Conservation (phyloP, 2,113 vertebrate species). For the Sclerurus mexicanus region DNA sequence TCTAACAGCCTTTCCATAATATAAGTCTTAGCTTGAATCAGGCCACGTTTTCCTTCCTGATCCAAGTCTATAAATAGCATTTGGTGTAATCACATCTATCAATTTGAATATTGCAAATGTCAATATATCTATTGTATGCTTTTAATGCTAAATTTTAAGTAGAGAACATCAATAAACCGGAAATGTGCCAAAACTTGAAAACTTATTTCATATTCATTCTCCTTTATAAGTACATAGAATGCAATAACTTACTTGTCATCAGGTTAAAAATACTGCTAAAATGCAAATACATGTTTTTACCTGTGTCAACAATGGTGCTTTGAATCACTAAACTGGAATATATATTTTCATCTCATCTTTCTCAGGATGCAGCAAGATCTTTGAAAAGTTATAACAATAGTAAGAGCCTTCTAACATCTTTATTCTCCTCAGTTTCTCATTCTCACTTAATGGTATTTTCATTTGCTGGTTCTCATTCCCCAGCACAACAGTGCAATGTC, state of each 20-base stretch:
- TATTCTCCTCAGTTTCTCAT: constrained; percentile 12
- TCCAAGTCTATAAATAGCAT: background rate
- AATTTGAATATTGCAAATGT: background rate
- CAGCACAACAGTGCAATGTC: constrained; percentile 31
- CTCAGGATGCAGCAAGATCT: background rate
- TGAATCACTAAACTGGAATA: background rate
- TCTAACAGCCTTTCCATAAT: background rate
- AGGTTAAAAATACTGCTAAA: background rate
- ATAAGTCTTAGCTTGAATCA: background rate
- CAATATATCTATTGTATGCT: background rate
- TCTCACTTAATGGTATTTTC: constrained; percentile 35
- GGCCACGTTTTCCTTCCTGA: background rate
- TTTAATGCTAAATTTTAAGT: background rate
- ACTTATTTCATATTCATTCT: background rate
- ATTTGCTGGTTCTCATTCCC: constrained; percentile 46
- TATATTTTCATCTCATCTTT: background rate
- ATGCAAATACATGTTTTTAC: background rate
- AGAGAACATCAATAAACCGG: background rate
- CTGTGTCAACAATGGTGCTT: background rate
- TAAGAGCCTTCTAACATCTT: background rate
- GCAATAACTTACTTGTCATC: background rate
- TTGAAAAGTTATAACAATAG: background rate
- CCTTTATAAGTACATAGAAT: background rate
- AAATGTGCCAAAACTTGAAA: background rate
- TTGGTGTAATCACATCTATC: background rate